A percentile compares a stretch with the other conserved stretches of the same genome.
These are phyloP conservation scores for Drosophila subobscura DNA, from an alignment of 1,140 invertebrate genomes.

Conservation along the genomic window DNA sequence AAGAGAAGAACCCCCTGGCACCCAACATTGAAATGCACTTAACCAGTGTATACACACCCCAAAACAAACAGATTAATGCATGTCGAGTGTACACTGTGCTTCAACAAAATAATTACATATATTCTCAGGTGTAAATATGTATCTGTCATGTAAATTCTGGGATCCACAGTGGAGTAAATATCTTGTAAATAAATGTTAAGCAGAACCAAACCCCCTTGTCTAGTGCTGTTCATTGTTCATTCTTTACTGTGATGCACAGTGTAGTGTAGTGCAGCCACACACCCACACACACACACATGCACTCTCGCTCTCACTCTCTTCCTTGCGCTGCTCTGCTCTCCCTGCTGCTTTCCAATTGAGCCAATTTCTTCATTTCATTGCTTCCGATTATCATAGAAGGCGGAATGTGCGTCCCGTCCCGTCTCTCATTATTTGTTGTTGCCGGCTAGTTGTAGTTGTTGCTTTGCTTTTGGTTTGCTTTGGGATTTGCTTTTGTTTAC, in stretches of 20 bases:
- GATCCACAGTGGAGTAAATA: conserved; percentile 1
- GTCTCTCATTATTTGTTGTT: conserved; percentile 28
- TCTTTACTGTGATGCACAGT: neutral
- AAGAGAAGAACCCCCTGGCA: neutral
- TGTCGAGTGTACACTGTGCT: no score
- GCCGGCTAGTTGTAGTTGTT: conserved; percentile 57
- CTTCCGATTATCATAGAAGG: conserved; percentile 73
- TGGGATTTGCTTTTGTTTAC: conserved; percentile 30
- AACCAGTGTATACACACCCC: neutral
- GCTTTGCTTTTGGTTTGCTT: conserved; percentile 37
- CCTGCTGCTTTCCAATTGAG: conserved; percentile 74
- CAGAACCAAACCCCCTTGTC: no score
- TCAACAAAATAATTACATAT: neutral
- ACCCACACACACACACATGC: conserved; percentile 19
- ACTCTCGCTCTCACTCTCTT: conserved; percentile 20
- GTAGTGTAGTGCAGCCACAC: conserved; percentile 36
- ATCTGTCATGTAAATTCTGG: conserved; percentile 10
- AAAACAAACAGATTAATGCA: no score
- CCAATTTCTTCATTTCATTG: conserved; percentile 77
- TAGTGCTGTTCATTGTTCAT: neutral
- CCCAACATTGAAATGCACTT: conserved; percentile 27
- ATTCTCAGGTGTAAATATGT: conserved; percentile 17
- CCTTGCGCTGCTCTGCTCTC: conserved; percentile 19
- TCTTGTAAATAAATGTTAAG: conserved; percentile 43
- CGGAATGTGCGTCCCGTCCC: conserved; percentile 30